Evolutionary conservation across 2,888 invertebrate species (phyloP).

Genomic region (Ecdyonurus torrentis): DNA sequence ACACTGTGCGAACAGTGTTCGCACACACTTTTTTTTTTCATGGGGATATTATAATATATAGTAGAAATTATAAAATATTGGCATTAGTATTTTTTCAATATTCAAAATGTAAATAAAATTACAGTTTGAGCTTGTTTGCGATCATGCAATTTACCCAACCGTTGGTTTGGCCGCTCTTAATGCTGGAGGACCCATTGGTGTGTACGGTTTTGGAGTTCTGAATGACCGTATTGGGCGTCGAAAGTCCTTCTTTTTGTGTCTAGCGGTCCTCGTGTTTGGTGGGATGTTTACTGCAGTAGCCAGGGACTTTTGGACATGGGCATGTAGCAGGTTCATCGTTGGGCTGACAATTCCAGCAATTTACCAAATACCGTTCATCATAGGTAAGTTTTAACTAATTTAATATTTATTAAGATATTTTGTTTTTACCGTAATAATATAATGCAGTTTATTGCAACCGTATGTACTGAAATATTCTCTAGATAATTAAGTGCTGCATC

Average conservation of each 20-base stretch:
- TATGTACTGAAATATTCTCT: too few relatives aligned
- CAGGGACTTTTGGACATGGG: conserved; percentile 68
- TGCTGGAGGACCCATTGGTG: conserved; percentile 77
- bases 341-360: conserved; percentile 83
- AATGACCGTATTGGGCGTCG: conserved; percentile 79
- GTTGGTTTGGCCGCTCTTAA: conserved; percentile 73
- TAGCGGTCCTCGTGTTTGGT: conserved; percentile 62
- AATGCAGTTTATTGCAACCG: too few relatives aligned
- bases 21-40: too few relatives aligned
- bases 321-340: conserved; percentile 61
- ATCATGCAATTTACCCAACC: conserved; percentile 71
- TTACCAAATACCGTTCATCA: conserved; percentile 88
- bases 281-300: conserved; percentile 66
- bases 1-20: too few relatives aligned
- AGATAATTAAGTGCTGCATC: too few relatives aligned
- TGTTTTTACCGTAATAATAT: too few relatives aligned
- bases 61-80: too few relatives aligned
- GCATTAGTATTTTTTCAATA: not conserved
- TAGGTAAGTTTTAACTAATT: conserved; percentile 58
- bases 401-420: not conserved
- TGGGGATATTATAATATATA: too few relatives aligned
- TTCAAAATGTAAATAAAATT: too few relatives aligned
- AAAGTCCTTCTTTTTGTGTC: conserved; percentile 69
- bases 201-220: conserved; percentile 68
- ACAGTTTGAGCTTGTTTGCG: conserved; percentile 82